Base-by-base conservation (phyloP, 2,113 vertebrate species). In the Limanda limanda region DNA sequence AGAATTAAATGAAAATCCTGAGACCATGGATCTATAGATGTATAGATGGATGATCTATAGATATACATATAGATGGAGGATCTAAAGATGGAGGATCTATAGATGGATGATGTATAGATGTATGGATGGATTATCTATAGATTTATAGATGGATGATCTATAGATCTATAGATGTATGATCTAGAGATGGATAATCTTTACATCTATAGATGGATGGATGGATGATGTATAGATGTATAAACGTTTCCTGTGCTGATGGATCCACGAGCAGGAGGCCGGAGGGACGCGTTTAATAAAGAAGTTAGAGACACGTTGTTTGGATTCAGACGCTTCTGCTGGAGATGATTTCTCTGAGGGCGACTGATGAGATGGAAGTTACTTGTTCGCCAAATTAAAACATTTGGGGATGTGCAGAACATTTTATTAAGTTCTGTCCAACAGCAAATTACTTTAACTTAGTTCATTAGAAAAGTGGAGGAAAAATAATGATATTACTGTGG, bases 301-400 rank as follows among this genome's bases (percentile, higher is more conserved):
- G 45, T 14, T 15, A 3, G 45, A 5, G 45, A 17, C n/a, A 42
- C 55, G 12, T 20, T 31, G 58, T 81, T 81, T 69, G 13, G 8
- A 84, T 72, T 81, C 58, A 61, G 45, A 42, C 20, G 58, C 77
- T 54, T 81, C 20, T 47, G 69, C 40, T 37, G 35, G 69, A 20
- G 51, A 52, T 52, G 51, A 84, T 81, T 87, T 81, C 78, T 84
- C 81, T 66, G 57, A 42, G 70, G 81, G 14, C 20, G 18, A 14
- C 65, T 51, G 82, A 68, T 55, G 56, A n/a, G 45, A 48, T 17
- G 77, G 20, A 71, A 78, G 52, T 23, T 68, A 60, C 25, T 67
- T 35, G 69, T 67, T 68, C 35, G 67, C n/a, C 21, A 71, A 84
- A 75, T 81, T 72, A 81, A 75, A 75, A 18, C 1, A 71, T 20